Evolutionary conservation across 2,113 vertebrate species (phyloP).

Genomic region (Vulpes ferrilata): DNA sequence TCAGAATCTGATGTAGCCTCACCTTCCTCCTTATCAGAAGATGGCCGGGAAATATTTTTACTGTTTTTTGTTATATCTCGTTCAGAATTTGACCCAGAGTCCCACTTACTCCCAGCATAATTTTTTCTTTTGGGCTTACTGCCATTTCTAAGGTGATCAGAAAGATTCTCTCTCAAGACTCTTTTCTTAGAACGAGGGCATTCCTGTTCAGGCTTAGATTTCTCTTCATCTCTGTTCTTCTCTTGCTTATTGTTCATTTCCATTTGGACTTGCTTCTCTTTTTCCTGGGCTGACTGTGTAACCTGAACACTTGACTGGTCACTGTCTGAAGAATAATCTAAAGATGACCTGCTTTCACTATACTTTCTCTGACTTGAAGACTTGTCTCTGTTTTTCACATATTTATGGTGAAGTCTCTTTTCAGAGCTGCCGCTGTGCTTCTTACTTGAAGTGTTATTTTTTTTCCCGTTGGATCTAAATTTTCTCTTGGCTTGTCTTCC

Average conservation of each 20-base stretch:
- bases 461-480: conserved; percentile 82
- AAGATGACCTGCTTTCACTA: conserved; percentile 83
- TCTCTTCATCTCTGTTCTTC: conserved; percentile 82
- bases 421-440: conserved; percentile 88
- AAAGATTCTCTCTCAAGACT: conserved; percentile 76
- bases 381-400: conserved; percentile 70
- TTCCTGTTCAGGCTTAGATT: conserved; percentile 86
- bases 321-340: conserved; percentile 84
- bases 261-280: conserved; percentile 62
- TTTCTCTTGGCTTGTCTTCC: conserved; percentile 81
- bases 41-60: conserved; percentile 78
- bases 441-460: conserved; percentile 81
- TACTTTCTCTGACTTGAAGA: conserved; percentile 77
- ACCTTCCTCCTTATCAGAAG: conserved; percentile 96
- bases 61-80: conserved; percentile 76
- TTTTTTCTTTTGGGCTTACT: conserved; percentile 85
- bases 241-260: conserved; percentile 80
- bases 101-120: conserved; percentile 90
- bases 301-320: conserved; percentile 76
- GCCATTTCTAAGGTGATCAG: conserved; percentile 72
- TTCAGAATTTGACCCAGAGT: conserved; percentile 93
- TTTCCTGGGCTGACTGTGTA: conserved; percentile 69
- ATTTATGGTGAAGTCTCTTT: conserved; percentile 72
- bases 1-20: conserved; percentile 96
- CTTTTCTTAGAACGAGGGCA: conserved; percentile 86